Evolutionary conservation across 2,888 invertebrate species (phyloP).

Genomic region (Ectemnius continuus): DNA sequence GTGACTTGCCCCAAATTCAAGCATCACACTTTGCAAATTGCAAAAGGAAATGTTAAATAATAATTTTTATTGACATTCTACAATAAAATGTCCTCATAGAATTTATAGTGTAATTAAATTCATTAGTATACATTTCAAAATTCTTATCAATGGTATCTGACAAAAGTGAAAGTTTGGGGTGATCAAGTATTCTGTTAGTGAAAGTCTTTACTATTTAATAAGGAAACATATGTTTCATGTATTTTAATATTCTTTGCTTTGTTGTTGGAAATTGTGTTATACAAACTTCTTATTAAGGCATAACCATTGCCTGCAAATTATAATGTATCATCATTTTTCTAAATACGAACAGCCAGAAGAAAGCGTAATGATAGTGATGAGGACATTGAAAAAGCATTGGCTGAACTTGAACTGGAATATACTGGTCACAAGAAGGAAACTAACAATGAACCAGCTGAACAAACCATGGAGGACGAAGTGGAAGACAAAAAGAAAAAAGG

Average conservation of each 20-base stretch:
- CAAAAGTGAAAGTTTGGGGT: constrained; percentile 45
- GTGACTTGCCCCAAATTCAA: no score
- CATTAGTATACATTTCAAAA: neutral
- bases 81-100: no score
- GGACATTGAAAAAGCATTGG: constrained; percentile 90
- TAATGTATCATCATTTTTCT: neutral
- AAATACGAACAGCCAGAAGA: constrained; percentile 78
- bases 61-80: neutral
- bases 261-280: neutral
- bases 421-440: constrained; percentile 82
- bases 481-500: constrained; percentile 60
- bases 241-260: neutral
- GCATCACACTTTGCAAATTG: constrained; percentile 11
- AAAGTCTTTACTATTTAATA: constrained; percentile 22
- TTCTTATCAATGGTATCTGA: constrained; percentile 14
- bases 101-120: neutral
- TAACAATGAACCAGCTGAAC: constrained; percentile 59
- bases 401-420: constrained; percentile 90
- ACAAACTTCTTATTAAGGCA: neutral
- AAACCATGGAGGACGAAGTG: constrained; percentile 48
- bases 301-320: neutral
- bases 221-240: neutral
- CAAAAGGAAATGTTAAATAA: constrained; percentile 25
- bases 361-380: constrained; percentile 88
- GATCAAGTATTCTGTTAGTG: constrained; percentile 29